Evolutionary conservation across 2,888 invertebrate genomes (phyloP), one percentile per base, ranked within the genome.

Genomic region (Eumerus sabulonum): DNA sequence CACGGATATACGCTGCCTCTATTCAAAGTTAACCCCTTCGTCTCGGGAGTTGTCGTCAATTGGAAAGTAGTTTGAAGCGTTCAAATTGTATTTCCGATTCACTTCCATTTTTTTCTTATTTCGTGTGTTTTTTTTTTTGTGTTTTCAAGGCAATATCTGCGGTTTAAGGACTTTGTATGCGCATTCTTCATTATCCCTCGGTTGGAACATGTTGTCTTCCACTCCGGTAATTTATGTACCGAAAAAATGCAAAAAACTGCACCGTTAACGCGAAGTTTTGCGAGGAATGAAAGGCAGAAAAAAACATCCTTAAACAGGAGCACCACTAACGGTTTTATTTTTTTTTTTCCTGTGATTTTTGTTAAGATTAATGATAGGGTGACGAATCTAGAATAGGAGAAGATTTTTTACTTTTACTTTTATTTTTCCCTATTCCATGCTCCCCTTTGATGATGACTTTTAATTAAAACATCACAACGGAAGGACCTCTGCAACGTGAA

Each of bases 401-500:
- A 13, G 40, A 19, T 36, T 13, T 18, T 47, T 63, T 47, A 17
- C 38, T 36, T 42, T 27, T 27, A 27, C n/a, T 19, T 36, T n/a
- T 13, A 11, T 59, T 45, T 53, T 53, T 48, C 44, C 63, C 38
- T 45, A 36, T 50, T 62, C 11, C 64, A 64, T 76, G 70, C 70
- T 76, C 51, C 71, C n/a, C 59, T 72, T 48, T 76, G 45, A 17
- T 67, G 73, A 77, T 77, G 77, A 77, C 77, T 77, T 77, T 77
- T 77, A 77, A 77, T 77, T 67, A 77, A 77, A 53, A 73, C 72
- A 68, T 77, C 72, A 72, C 57, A 63, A 51, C 56, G 77, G 63
- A 54, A 71, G 47, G 54, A 53, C 63, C 67, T 53, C 67, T 45
- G n/a, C 12, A n/a, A 48, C 35, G 27, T 27, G 27, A 27, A 27